Percentiles rank a stretch among this genome's conserved stretches.
Evolutionary conservation across 2,888 invertebrate species (phyloP).

Genomic region (Tanaodytes sp.): DNA sequence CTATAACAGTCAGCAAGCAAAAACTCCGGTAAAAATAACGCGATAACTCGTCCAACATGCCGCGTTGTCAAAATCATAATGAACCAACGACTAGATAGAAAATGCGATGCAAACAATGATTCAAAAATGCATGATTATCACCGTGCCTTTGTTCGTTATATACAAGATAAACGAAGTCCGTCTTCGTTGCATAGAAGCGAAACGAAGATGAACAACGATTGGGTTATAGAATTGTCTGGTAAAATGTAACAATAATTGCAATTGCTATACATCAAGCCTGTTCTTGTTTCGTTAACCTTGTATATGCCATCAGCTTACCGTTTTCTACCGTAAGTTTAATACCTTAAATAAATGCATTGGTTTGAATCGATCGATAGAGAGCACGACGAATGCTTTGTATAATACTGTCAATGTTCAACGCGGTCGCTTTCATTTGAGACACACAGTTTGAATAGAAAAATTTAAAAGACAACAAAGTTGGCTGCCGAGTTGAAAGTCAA

Average conservation of each 20-base stretch:
- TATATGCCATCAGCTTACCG: constrained; percentile 10
- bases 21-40: constrained; percentile 61
- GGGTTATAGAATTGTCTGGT: no score
- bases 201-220: constrained; percentile 17
- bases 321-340: constrained; percentile 4
- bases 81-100: constrained; percentile 40
- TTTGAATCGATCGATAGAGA: constrained; percentile 24
- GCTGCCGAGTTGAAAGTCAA: no score
- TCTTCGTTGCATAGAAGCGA: constrained; percentile 7
- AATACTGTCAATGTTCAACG: constrained; percentile 37
- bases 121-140: constrained; percentile 24
- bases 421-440: constrained; percentile 33
- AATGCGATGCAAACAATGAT: constrained; percentile 19
- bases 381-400: constrained; percentile 22
- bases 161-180: constrained; percentile 45
- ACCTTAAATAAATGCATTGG: constrained; percentile 39
- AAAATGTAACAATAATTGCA: constrained; percentile 33
- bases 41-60: constrained; percentile 29
- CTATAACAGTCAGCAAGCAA: constrained; percentile 71
- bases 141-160: constrained; percentile 40
- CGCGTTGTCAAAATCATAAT: constrained; percentile 30
- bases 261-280: constrained; percentile 15
- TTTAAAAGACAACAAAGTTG: constrained; percentile 21
- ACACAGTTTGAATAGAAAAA: constrained; percentile 36
- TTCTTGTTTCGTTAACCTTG: constrained; percentile 38